Evolutionary conservation across 2,888 invertebrate species (phyloP).

Genomic region (Gari tellinella): DNA sequence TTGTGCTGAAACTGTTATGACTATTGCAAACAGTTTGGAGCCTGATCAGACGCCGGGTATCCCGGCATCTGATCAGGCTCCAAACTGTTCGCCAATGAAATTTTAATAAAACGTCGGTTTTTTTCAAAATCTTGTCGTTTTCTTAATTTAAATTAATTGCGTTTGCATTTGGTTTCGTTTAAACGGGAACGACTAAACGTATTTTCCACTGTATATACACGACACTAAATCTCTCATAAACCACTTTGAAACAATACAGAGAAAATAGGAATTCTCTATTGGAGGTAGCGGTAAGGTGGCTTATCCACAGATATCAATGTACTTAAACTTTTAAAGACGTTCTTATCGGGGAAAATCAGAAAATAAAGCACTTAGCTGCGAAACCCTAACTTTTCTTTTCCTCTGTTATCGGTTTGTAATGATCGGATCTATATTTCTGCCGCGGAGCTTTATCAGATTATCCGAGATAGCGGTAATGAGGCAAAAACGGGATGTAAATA

Average conservation of each 20-base stretch:
- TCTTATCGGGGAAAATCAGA: not conserved
- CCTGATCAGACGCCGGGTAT: too few relatives aligned
- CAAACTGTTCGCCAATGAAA: too few relatives aligned
- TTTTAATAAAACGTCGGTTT: too few relatives aligned
- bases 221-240: not conserved
- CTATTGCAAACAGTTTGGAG: too few relatives aligned
- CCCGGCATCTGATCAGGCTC: too few relatives aligned
- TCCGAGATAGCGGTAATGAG: slow-evolving; percentile 51
- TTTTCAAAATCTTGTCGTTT: too few relatives aligned
- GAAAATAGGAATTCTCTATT: not conserved
- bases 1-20: too few relatives aligned
- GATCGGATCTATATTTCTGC: slow-evolving; percentile 58
- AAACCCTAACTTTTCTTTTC: slow-evolving; percentile 41
- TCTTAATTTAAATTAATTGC: too few relatives aligned
- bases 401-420: slow-evolving; percentile 52
- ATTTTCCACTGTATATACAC: too few relatives aligned
- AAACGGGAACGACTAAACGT: too few relatives aligned
- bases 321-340: slow-evolving; percentile 14
- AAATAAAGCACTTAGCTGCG: slow-evolving; percentile 29
- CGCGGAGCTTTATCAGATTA: slow-evolving; percentile 56
- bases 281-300: not conserved
- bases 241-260: not conserved
- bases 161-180: too few relatives aligned
- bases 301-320: slow-evolving; percentile 14
- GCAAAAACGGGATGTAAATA: slow-evolving; percentile 56